Conservation (phyloP, 1,140 invertebrate genomes). For the Lycorma delicatula region DNA sequence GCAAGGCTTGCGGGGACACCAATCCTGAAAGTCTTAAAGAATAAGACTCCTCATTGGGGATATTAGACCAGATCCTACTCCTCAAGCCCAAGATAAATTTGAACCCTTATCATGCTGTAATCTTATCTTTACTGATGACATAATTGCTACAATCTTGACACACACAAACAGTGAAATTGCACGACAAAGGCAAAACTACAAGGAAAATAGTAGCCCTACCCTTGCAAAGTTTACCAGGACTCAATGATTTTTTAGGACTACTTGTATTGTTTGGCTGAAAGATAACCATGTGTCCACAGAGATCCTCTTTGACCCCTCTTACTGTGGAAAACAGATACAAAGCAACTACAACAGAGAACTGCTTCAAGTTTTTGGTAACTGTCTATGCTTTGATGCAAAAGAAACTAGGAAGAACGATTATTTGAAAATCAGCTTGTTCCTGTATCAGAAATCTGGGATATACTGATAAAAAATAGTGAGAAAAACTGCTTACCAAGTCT, state of each 20-base stretch:
- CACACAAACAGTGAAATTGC: constrained; percentile 12
- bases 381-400: not conserved
- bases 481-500: not conserved
- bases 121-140: not conserved
- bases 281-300: constrained; percentile 27
- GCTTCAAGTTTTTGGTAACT: constrained; percentile 32
- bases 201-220: not conserved
- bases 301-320: constrained; percentile 24
- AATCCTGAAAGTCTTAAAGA: too few species aligned
- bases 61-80: not conserved
- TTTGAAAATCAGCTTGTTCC: not conserved
- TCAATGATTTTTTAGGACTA: constrained; percentile 25
- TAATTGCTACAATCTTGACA: not conserved
- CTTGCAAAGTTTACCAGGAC: constrained; percentile 5
- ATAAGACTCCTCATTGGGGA: too few species aligned
- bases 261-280: constrained; percentile 25
- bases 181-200: not conserved
- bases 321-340: constrained; percentile 25
- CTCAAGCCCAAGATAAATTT: not conserved
- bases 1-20: too few species aligned
- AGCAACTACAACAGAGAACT: constrained; percentile 27
- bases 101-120: constrained; percentile 6
- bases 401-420: not conserved
- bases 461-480: not conserved
- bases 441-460: not conserved